phyloP scores from a whole-genome alignment of 2,113 vertebrate species.

The Empidonax alnorum region DNA sequence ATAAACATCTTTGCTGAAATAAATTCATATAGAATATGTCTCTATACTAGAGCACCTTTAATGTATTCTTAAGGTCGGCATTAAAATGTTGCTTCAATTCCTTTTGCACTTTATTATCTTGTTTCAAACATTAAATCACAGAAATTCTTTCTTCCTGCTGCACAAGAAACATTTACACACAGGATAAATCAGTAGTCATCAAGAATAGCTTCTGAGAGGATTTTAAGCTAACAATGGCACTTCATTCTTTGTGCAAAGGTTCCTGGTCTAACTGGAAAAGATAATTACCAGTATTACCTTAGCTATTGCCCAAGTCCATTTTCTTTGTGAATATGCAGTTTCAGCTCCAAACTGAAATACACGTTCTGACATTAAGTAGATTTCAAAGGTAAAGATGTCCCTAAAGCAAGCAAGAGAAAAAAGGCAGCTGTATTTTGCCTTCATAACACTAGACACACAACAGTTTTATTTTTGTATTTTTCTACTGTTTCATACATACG shows the following conservation, averaged over 20 bases:
- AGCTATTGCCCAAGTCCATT: slow-evolving; percentile 89
- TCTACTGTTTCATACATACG: background rate
- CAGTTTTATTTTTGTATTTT: background rate
- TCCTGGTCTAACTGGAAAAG: slow-evolving; percentile 23
- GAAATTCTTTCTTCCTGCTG: slow-evolving; percentile 9
- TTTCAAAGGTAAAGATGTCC: slow-evolving; percentile 90
- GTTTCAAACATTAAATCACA: slow-evolving; percentile 19
- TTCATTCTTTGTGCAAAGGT: slow-evolving; percentile 7
- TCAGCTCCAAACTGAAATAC: slow-evolving; percentile 88
- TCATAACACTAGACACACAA: background rate
- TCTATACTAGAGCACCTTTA: background rate
- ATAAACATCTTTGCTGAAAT: background rate
- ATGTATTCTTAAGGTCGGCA: background rate
- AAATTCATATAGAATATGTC: background rate
- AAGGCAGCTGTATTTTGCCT: background rate
- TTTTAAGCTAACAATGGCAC: background rate
- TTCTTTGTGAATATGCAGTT: slow-evolving; percentile 84
- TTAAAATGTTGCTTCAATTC: background rate
- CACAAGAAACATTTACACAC: background rate
- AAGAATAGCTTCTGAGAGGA: background rate
- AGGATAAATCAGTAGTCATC: background rate
- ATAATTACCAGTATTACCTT: slow-evolving; percentile 82
- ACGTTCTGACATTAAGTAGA: slow-evolving; percentile 89
- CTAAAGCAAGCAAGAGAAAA: slow-evolving; percentile 72
- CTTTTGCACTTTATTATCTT: background rate